Conservation (phyloP, 1,140 invertebrate genomes). For the Eriocheir sinensis region DNA sequence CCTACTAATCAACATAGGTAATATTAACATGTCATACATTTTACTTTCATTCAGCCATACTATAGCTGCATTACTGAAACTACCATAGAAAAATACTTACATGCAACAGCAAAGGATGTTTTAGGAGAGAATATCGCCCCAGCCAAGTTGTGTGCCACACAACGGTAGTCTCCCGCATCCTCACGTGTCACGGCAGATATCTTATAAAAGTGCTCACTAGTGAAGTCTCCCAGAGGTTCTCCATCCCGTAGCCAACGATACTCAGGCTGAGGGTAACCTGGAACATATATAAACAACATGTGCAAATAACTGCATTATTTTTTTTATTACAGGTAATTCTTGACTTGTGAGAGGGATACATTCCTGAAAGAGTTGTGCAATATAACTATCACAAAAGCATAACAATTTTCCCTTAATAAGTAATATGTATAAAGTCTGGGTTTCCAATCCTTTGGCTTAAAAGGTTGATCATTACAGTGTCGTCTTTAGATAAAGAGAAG, state of each 20-base stretch:
- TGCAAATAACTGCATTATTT: not conserved
- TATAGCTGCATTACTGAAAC: not conserved
- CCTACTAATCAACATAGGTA: too few species aligned
- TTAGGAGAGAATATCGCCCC: slow-evolving; percentile 95
- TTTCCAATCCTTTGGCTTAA: too few species aligned
- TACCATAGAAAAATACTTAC: slow-evolving; percentile 86
- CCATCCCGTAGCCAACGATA: slow-evolving; percentile 96
- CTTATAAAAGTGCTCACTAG: slow-evolving; percentile 88
- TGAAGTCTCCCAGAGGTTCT: slow-evolving; percentile 79
- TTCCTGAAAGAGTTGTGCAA: too few species aligned
- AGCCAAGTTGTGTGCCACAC: slow-evolving; percentile 93
- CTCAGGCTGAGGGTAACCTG: slow-evolving; percentile 92
- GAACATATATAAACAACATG: slow-evolving; percentile 70
- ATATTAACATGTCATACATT: too few species aligned
- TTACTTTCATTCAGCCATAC: too few species aligned
- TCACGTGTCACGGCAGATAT: slow-evolving; percentile 89
- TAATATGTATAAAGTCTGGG: too few species aligned
- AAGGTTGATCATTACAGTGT: too few species aligned
- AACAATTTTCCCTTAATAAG: too few species aligned
- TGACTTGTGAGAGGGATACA: not conserved
- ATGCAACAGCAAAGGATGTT: slow-evolving; percentile 92
- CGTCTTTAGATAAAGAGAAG: too few species aligned
- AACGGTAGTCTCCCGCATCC: slow-evolving; percentile 94
- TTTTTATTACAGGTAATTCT: not conserved
- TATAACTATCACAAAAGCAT: too few species aligned